Percentiles rank a stretch among this genome's conserved stretches.
Conservation (phyloP, 2,113 vertebrate genomes). For the Balaeniceps rex region DNA sequence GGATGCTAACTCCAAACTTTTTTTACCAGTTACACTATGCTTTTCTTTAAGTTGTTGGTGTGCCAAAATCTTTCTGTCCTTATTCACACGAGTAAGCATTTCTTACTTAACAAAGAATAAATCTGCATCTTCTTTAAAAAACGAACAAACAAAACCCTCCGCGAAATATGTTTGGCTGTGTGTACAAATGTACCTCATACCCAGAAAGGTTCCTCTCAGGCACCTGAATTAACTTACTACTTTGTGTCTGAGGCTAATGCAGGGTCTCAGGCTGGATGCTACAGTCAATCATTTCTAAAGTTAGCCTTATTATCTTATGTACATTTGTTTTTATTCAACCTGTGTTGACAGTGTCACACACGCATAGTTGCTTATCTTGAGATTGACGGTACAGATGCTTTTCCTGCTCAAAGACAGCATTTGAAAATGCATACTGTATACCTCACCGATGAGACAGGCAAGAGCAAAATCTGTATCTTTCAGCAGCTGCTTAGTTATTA, state of each 20-base stretch:
- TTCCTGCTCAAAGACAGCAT: not conserved
- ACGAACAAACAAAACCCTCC: not conserved
- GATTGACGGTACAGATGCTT: not conserved
- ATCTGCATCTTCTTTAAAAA: not conserved
- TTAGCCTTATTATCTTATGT: not conserved
- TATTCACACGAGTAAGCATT: not conserved
- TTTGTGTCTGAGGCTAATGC: not conserved
- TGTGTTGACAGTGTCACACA: not conserved
- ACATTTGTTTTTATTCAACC: not conserved
- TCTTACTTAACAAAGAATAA: not conserved
- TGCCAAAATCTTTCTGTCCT: not conserved
- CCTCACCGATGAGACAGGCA: not conserved
- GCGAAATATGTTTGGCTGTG: not conserved
- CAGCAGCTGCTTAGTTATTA: conserved; percentile 8
- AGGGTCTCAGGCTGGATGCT: not conserved
- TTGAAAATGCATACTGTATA: not conserved
- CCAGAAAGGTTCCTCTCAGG: not conserved
- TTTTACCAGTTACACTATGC: not conserved
- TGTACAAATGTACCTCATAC: not conserved
- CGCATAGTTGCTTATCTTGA: not conserved
- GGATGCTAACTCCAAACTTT: not conserved
- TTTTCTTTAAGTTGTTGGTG: not conserved
- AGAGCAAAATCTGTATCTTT: not conserved
- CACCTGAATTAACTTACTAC: not conserved
- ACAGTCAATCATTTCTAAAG: not conserved